Conservation (phyloP, 2,113 vertebrate species). For the Silurus glanis region DNA sequence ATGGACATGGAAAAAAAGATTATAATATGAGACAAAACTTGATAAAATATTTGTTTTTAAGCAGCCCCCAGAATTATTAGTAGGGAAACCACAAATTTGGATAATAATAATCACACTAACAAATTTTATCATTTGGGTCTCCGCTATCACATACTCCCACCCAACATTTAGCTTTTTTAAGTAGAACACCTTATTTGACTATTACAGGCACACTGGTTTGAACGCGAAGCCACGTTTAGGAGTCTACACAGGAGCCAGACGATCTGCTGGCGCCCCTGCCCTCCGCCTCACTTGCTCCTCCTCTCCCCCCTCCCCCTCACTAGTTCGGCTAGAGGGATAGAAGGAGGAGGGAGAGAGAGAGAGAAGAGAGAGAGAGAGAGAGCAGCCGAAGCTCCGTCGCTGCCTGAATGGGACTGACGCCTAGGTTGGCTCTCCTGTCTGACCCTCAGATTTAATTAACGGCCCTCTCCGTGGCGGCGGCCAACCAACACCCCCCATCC, state of each 20-base stretch:
- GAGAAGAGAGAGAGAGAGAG: conserved; percentile 24
- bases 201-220: conserved; percentile 75
- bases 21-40: conserved; percentile 43
- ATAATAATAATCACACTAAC: conserved; percentile 26
- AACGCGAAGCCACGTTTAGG: conserved; percentile 78
- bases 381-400: conserved; percentile 38
- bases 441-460: conserved; percentile 83
- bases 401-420: conserved; percentile 65
- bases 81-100: neutral
- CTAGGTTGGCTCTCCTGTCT: conserved; percentile 73
- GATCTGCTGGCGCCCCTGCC: conserved; percentile 71
- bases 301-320: conserved; percentile 20
- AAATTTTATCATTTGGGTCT: conserved; percentile 35
- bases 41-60: neutral
- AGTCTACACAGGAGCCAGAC: conserved; percentile 80
- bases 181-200: conserved; percentile 75
- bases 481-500: conserved; percentile 65
- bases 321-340: conserved; percentile 6
- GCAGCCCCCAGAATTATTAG: conserved; percentile 21
- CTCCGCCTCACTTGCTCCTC: conserved; percentile 36
- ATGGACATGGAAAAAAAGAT: conserved; percentile 11
- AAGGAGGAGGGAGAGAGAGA: conserved; percentile 18
- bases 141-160: conserved; percentile 6
- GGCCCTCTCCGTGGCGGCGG: conserved; percentile 70
- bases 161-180: conserved; percentile 4